Percentiles rank a stretch among this genome's conserved stretches.
Evolutionary conservation across 2,888 invertebrate genomes (phyloP).

Genomic region (Hyposoter didymator): DNA sequence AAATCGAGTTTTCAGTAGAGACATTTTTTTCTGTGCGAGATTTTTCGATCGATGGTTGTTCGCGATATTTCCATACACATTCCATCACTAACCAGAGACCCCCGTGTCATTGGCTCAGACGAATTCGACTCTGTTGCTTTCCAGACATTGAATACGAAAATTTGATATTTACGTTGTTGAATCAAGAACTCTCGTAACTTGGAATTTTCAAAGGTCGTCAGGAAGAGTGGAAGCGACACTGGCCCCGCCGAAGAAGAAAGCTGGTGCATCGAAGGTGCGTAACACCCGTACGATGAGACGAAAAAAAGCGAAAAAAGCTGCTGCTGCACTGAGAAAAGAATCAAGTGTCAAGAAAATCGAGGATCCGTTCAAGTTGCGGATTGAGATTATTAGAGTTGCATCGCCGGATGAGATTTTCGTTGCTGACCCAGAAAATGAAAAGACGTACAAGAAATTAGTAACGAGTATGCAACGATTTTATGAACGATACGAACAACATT

Average conservation of each 20-base stretch:
- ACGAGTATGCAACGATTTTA: slow-evolving; percentile 86
- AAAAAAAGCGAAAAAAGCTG: slow-evolving; percentile 1
- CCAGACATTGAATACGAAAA: not conserved
- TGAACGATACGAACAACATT: slow-evolving; percentile 74
- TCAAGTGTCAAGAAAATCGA: slow-evolving; percentile 32
- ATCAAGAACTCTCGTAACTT: not conserved
- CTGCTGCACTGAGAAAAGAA: too few species aligned
- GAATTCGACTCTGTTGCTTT: not conserved
- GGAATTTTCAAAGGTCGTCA: slow-evolving; percentile 13
- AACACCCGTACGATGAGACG: slow-evolving; percentile 23
- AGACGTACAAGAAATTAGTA: slow-evolving; percentile 85
- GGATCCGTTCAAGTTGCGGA: slow-evolving; percentile 85
- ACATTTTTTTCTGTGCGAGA: too few species aligned
- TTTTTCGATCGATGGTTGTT: not conserved
- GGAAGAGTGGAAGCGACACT: not conserved
- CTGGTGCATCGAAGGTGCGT: slow-evolving; percentile 22
- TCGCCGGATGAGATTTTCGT: slow-evolving; percentile 88
- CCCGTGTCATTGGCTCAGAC: not conserved
- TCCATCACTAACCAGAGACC: not conserved
- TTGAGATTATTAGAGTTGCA: slow-evolving; percentile 85
- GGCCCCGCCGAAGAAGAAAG: not conserved
- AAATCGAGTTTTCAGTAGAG: not conserved
- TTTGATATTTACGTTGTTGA: not conserved
- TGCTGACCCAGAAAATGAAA: slow-evolving; percentile 84
- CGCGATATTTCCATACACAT: not conserved